Percentiles rank a stretch among this genome's conserved stretches.
phyloP scores from a whole-genome alignment of 1,140 invertebrate species.

The Macrobrachium nipponense region DNA sequence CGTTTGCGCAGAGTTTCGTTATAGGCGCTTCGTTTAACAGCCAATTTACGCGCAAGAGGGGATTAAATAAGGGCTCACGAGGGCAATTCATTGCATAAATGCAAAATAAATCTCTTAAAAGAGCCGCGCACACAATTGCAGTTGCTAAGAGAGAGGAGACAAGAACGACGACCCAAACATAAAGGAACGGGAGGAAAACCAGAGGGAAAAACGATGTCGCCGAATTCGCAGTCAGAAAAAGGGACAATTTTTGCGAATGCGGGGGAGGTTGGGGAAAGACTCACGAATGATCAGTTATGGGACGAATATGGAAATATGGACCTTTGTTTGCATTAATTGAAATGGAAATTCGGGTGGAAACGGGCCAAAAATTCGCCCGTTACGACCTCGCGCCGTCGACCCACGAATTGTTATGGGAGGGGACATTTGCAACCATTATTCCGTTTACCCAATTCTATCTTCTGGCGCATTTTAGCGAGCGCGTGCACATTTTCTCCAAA shows the following conservation, averaged over 20 bases:
- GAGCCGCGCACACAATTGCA: too few relatives aligned
- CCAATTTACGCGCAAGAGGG: too few relatives aligned
- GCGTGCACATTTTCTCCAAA: too few relatives aligned
- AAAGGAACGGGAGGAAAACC: not conserved
- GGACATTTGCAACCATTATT: not conserved
- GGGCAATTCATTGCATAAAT: too few relatives aligned
- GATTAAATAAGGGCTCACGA: too few relatives aligned
- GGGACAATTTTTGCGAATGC: constrained; percentile 16
- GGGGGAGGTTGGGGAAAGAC: not conserved
- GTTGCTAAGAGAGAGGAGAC: not conserved
- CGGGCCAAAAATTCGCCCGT: constrained; percentile 1
- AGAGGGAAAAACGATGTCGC: not conserved
- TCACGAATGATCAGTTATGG: constrained; percentile 8
- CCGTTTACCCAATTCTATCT: too few relatives aligned
- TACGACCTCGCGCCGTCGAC: not conserved
- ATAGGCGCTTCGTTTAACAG: too few relatives aligned
- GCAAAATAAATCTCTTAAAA: too few relatives aligned
- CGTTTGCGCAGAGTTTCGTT: too few relatives aligned
- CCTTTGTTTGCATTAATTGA: constrained; percentile 22
- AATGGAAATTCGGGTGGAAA: constrained; percentile 23
- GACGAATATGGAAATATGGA: constrained; percentile 15
- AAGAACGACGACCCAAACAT: not conserved
- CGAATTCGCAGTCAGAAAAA: not conserved
- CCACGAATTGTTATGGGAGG: not conserved
- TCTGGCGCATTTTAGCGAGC: too few relatives aligned